Percentiles rank a stretch among this genome's conserved stretches.
Evolutionary conservation across 2,113 vertebrate species (phyloP).

Genomic region (Ranitomeya imitator): DNA sequence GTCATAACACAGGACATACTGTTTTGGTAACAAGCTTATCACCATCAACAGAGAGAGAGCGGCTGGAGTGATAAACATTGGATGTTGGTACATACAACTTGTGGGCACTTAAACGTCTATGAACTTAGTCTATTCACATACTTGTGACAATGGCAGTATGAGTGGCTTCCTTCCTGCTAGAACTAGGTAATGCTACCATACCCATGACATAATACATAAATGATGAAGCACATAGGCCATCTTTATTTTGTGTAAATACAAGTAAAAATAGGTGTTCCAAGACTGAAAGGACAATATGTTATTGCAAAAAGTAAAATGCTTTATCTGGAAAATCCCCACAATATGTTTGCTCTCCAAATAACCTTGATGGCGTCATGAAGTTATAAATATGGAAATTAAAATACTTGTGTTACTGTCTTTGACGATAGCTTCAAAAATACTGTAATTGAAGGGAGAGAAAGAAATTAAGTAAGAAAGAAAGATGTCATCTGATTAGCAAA

Average conservation of each 20-base stretch:
- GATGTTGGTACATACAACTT: constrained; percentile 68
- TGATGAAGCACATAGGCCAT: constrained; percentile 49
- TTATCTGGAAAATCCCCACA: constrained; percentile 16
- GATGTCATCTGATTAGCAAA: too few relatives aligned
- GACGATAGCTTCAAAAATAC: background rate
- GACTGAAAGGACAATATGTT: constrained; percentile 66
- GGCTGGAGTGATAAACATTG: constrained; percentile 71
- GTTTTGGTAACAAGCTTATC: constrained; percentile 64
- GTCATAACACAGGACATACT: constrained; percentile 23
- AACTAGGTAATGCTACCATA: constrained; percentile 66
- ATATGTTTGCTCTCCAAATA: background rate
- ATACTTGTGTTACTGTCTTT: background rate
- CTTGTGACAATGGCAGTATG: constrained; percentile 59
- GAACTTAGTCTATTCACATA: constrained; percentile 61
- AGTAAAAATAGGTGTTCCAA: constrained; percentile 59
- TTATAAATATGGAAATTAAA: too few relatives aligned
- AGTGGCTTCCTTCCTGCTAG: constrained; percentile 66
- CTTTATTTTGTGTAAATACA: constrained; percentile 79
- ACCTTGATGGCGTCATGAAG: background rate
- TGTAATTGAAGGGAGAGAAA: too few relatives aligned
- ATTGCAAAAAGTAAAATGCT: background rate
- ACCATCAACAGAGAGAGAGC: constrained; percentile 53
- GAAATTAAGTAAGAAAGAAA: too few relatives aligned
- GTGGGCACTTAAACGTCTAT: constrained; percentile 72
- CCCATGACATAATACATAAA: constrained; percentile 70